Percentiles rank a stretch among this genome's conserved stretches.
Conservation (phyloP, 1,140 invertebrate genomes). For the Bilobella aurantiaca region DNA sequence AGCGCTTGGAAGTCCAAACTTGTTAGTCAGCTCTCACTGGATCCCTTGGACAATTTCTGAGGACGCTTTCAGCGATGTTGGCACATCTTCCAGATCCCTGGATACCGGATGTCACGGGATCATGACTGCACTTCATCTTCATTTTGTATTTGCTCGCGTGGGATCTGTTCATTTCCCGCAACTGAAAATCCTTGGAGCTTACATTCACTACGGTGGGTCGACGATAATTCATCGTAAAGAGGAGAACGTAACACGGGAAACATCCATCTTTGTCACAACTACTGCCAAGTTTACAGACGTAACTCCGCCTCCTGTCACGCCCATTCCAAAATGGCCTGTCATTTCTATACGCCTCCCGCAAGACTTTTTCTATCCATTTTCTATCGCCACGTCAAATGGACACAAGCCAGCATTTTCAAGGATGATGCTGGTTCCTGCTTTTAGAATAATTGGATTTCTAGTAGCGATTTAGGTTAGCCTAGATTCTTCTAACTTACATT, state of each 20-base stretch:
- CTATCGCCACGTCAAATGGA: too few species aligned
- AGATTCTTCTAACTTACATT: too few species aligned
- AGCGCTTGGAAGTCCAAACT: conserved; percentile 49
- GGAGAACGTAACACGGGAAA: not conserved
- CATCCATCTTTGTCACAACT: conserved; percentile 30
- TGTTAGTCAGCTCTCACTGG: conserved; percentile 45
- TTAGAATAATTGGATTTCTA: too few species aligned
- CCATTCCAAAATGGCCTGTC: conserved; percentile 49
- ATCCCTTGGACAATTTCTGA: conserved; percentile 37
- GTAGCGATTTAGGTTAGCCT: too few species aligned
- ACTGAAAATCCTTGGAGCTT: conserved; percentile 45
- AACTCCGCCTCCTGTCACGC: conserved; percentile 44
- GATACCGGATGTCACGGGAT: conserved; percentile 32
- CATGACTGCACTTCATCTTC: conserved; percentile 44
- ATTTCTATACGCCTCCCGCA: conserved; percentile 52
- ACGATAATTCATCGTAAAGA: conserved; percentile 36
- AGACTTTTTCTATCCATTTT: conserved; percentile 62
- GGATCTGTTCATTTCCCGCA: conserved; percentile 37
- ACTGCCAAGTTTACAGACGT: conserved; percentile 53
- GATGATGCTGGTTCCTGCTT: too few species aligned
- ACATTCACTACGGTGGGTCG: conserved; percentile 37
- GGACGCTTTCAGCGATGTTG: not conserved
- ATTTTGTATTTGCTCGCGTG: conserved; percentile 43
- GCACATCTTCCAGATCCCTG: not conserved
- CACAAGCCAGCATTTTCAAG: too few species aligned